Base-by-base conservation (phyloP, 2,888 invertebrate genomes). In the Pollenia labialis region DNA sequence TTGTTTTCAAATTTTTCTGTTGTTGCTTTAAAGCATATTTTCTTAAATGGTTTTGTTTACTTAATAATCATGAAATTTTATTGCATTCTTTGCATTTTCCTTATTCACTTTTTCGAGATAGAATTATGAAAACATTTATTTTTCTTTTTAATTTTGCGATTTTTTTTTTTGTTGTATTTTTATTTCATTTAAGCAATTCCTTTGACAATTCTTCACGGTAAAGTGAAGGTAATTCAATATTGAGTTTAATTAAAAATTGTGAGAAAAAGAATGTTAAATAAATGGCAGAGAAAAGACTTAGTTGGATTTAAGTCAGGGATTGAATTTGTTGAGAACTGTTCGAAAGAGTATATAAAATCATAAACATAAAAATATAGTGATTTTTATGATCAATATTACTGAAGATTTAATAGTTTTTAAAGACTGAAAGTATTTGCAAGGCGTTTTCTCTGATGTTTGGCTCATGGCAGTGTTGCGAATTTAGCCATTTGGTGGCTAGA, bases 201-300 rank as follows among this genome's bases (percentile, higher is more conserved):
- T 86, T 86, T 83, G 86, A 86, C 75, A 80, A 58, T 80, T 74
- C 72, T 66, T 60, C n/a, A 84, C 74, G 66, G 74, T 74, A 74
- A 8, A 48, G n/a, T 58, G 69, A 60, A 71, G 46, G 62, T 75
- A 86, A 83, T 80, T 76, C 62, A 85, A 85, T 82, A 71, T 85
- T 68, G 46, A 68, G 42, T 79, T 85, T 85, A 85, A 82, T 82
- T 85, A 85, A 54, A 77, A 79, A 66, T 60, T 50, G 50, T 60
- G 40, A 50, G n/a, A 32, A 40, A 72, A 58, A 58, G 18, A 54
- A 52, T 9, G 40, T 12, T 12, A 69, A 11, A 18, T 23, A 4
- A 50, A 50, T 60, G 7, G 9, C 0, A 52, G 14, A 42, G 10
- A 46, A 48, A 11, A 32, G 12, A n/a, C 8, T 32, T 16, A 40